Percentiles rank a stretch among this genome's conserved stretches.
phyloP scores from a whole-genome alignment of 2,888 invertebrate genomes.

The Tetanocera ferruginea region DNA sequence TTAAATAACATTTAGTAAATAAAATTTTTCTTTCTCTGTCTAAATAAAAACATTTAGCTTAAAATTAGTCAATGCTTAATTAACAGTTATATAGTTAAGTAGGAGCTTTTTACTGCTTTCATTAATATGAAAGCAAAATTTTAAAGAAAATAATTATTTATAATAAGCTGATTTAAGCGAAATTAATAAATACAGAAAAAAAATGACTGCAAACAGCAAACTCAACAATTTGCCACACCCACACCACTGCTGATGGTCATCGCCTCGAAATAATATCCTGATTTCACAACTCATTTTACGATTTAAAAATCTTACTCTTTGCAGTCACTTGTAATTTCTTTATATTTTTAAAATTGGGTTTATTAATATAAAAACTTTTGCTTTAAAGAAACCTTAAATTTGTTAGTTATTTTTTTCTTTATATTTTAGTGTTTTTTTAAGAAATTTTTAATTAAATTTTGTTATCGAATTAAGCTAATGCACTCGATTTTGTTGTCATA shows the following conservation, averaged over 20 bases:
- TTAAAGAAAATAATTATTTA: background rate
- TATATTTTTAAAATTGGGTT: background rate
- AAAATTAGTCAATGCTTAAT: constrained; percentile 12
- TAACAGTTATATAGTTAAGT: background rate
- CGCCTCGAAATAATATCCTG: no score
- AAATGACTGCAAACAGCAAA: no score
- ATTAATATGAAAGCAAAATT: background rate
- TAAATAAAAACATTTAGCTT: constrained; percentile 1
- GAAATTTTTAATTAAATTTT: background rate
- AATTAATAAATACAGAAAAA: background rate
- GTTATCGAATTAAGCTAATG: constrained; percentile 36
- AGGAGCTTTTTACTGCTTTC: background rate
- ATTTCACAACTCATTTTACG: no score
- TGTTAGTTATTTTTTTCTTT: background rate
- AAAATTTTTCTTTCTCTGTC: constrained; percentile 1
- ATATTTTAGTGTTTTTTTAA: background rate
- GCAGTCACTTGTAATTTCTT: background rate
- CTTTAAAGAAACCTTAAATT: background rate
- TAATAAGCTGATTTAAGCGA: background rate
- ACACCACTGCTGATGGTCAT: no score
- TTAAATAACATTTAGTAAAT: background rate
- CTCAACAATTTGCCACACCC: no score
- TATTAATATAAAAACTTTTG: background rate
- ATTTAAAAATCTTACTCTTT: background rate
- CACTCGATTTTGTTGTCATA: constrained; percentile 62